These are phyloP conservation scores for Pecten maximus DNA, from an alignment of 2,888 invertebrate genomes.

Conservation along the genomic window DNA sequence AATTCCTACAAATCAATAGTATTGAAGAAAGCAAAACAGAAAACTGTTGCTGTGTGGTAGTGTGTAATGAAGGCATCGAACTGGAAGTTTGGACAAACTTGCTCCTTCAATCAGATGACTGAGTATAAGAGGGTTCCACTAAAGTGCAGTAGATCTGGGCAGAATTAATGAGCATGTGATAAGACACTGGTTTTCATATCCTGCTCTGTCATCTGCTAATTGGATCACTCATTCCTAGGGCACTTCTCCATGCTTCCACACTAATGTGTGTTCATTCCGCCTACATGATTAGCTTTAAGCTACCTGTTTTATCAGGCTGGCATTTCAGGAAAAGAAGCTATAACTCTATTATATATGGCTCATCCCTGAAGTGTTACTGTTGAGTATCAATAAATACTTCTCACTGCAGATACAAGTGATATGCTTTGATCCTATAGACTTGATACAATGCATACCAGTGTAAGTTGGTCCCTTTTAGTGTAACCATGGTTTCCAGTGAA, in stretches of 20 bases:
- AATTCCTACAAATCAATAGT: slow-evolving; percentile 1
- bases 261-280: not conserved
- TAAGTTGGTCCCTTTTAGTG: no score
- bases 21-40: not conserved
- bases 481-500: no score
- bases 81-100: not conserved
- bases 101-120: not conserved
- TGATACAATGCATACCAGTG: no score
- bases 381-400: no score
- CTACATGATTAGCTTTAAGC: slow-evolving; percentile 10
- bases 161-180: slow-evolving; percentile 1
- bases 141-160: slow-evolving; percentile 12
- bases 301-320: not conserved
- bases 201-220: slow-evolving; percentile 11
- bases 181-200: not conserved
- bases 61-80: not conserved
- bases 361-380: no score
- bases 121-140: not conserved
- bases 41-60: not conserved
- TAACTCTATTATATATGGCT: not conserved
- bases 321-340: not conserved
- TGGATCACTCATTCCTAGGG: not conserved
- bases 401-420: no score
- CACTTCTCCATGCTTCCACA: not conserved
- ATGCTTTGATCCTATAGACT: no score